These are phyloP conservation scores for Papilio machaon DNA, from an alignment of 1,140 invertebrate genomes.

Conservation along the genomic window DNA sequence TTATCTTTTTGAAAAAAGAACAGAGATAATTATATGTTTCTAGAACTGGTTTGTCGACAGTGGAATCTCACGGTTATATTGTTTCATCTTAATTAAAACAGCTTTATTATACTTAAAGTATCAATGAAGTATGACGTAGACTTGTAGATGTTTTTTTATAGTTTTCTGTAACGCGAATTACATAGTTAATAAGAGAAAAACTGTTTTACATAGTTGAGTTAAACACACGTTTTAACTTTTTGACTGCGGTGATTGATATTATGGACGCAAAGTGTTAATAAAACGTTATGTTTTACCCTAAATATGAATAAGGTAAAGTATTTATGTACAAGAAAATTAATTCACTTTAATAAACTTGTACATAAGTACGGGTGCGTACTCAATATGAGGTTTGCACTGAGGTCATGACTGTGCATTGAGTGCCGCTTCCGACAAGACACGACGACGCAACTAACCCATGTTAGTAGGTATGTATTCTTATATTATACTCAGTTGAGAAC, in stretches of 20 bases:
- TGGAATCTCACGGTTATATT: background rate
- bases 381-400: conserved; percentile 3
- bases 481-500: background rate
- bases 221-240: too few species aligned
- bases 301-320: too few species aligned
- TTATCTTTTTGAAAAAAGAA: background rate
- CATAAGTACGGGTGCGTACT: background rate
- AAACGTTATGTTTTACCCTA: too few species aligned
- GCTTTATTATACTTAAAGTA: background rate
- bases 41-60: background rate
- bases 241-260: too few species aligned
- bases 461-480: background rate
- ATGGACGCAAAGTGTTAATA: too few species aligned
- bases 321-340: background rate
- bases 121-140: background rate
- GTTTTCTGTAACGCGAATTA: background rate
- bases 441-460: background rate
- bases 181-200: background rate
- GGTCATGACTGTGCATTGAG: background rate
- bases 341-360: background rate
- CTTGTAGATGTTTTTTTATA: background rate
- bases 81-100: background rate
- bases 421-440: background rate
- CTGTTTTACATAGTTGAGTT: background rate
- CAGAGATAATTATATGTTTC: too few species aligned